Evolutionary conservation across 2,888 invertebrate species (phyloP).

Genomic region (Merodon equestris): DNA sequence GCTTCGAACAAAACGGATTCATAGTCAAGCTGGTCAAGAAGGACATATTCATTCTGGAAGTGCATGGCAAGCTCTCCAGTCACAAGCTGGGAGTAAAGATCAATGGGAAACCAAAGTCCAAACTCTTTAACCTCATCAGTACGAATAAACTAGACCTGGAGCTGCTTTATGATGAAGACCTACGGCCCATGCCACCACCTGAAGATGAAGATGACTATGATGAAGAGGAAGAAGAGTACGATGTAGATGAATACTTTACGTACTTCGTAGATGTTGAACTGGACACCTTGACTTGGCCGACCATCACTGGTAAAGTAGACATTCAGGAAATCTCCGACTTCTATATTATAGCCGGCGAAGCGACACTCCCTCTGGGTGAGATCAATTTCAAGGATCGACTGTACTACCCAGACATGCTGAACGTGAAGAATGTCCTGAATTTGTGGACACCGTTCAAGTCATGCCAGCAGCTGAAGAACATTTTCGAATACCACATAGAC

Average conservation of each 20-base stretch:
- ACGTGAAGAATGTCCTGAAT: slow-evolving; percentile 80
- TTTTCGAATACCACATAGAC: slow-evolving; percentile 80
- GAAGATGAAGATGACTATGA: slow-evolving; percentile 73
- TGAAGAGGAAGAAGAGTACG: slow-evolving; percentile 77
- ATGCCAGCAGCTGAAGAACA: slow-evolving; percentile 79
- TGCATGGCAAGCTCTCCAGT: slow-evolving; percentile 84
- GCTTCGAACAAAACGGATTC: slow-evolving; percentile 88
- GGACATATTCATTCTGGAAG: slow-evolving; percentile 84
- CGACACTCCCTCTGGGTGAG: slow-evolving; percentile 81
- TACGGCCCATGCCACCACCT: slow-evolving; percentile 70
- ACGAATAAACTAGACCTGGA: slow-evolving; percentile 73
- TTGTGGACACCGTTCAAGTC: slow-evolving; percentile 81
- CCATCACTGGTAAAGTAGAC: slow-evolving; percentile 81
- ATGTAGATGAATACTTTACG: slow-evolving; percentile 79
- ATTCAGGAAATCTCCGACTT: slow-evolving; percentile 80
- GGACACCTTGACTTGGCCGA: slow-evolving; percentile 81
- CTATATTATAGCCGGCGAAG: slow-evolving; percentile 79
- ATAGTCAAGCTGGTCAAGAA: slow-evolving; percentile 84
- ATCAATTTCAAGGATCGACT: slow-evolving; percentile 82
- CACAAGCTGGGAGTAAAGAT: slow-evolving; percentile 81
- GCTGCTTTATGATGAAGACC: slow-evolving; percentile 77
- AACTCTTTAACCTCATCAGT: slow-evolving; percentile 75
- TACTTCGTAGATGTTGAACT: slow-evolving; percentile 81
- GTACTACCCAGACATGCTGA: slow-evolving; percentile 80
- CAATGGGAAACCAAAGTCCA: slow-evolving; percentile 75